These are phyloP conservation scores for Julus scandinavius DNA, from an alignment of 2,888 invertebrate species.

Conservation along the genomic window DNA sequence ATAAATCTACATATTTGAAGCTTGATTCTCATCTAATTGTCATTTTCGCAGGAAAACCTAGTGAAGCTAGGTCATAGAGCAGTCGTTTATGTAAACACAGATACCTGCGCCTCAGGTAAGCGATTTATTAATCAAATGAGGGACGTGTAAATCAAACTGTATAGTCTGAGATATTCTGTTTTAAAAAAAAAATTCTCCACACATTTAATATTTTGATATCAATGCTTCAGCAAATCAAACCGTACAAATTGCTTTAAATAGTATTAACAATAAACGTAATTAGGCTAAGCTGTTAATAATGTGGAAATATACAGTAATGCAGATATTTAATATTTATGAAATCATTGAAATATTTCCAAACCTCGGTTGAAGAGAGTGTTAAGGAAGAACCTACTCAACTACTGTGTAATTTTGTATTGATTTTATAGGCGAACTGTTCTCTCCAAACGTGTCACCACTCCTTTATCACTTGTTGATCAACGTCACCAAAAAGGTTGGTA, in stretches of 20 bases:
- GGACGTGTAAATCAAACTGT: background rate
- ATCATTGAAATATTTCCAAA: too few species aligned
- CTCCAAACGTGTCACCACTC: conserved; percentile 3
- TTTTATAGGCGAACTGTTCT: conserved; percentile 22
- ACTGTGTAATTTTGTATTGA: background rate
- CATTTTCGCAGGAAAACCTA: conserved; percentile 56
- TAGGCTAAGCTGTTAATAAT: too few species aligned
- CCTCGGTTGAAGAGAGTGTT: too few species aligned
- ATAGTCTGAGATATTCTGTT: background rate
- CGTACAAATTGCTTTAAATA: too few species aligned
- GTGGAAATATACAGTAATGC: too few species aligned
- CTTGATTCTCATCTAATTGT: background rate
- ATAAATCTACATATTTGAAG: background rate
- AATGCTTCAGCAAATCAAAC: too few species aligned
- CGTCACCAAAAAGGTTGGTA: conserved; percentile 5
- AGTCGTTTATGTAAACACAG: conserved; percentile 60
- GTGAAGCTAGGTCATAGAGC: conserved; percentile 57
- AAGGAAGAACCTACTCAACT: too few species aligned
- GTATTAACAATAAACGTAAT: too few species aligned
- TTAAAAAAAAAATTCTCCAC: background rate
- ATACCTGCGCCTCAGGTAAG: conserved; percentile 59
- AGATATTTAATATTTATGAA: too few species aligned
- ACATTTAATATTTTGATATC: too few species aligned
- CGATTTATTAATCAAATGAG: too few species aligned
- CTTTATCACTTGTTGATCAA: conserved; percentile 5